A percentile compares a stretch with the other conserved stretches of the same genome.
Evolutionary conservation across 2,113 vertebrate genomes (phyloP).

Genomic region (Verasper variegatus): DNA sequence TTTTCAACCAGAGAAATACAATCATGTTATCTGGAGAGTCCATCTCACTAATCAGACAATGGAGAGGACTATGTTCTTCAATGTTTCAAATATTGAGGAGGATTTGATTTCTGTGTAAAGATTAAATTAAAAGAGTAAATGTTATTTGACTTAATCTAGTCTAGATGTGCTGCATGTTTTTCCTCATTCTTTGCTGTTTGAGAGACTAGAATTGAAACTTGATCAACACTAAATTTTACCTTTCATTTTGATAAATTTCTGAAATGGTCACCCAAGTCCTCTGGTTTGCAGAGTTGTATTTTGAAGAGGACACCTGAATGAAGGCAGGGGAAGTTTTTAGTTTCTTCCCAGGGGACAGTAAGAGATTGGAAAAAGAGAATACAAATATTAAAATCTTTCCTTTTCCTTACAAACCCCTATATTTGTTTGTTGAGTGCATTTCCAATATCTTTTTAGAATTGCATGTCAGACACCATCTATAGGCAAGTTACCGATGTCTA

Average conservation of each 20-base stretch:
- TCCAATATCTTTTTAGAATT: no score
- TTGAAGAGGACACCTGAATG: no score
- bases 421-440: no score
- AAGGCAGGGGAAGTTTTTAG: no score
- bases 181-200: background rate
- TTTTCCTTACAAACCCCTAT: no score
- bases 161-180: background rate
- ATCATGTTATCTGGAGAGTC: conserved; percentile 20
- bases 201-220: background rate
- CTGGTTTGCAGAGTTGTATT: background rate
- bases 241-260: background rate
- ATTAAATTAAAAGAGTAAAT: background rate
- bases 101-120: conserved; percentile 14
- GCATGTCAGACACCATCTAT: no score
- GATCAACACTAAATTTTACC: background rate
- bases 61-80: background rate
- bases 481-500: no score
- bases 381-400: no score
- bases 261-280: background rate
- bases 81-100: background rate
- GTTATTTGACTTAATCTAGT: background rate
- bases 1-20: conserved; percentile 36
- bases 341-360: no score
- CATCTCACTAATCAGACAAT: conserved; percentile 23
- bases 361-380: no score